phyloP scores from a whole-genome alignment of 2,797 vertebrate genomes.

The Aphelocoma californica region DNA sequence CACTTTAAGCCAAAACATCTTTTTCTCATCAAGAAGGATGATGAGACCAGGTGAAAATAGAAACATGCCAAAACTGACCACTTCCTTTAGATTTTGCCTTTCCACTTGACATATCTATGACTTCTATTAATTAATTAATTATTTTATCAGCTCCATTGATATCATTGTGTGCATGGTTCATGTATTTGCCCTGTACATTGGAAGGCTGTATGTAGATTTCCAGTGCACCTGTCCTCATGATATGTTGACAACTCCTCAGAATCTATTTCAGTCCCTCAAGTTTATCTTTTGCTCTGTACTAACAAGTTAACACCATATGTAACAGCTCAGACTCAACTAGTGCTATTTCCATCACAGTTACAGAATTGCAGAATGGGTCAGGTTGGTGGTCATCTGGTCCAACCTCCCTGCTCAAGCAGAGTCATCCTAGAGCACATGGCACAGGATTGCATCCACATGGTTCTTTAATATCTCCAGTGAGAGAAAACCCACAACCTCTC shows the following conservation, averaged over 20 bases:
- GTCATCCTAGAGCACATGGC: not conserved
- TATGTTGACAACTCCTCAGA: not conserved
- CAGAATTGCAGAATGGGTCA: not conserved
- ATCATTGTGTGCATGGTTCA: fast-evolving
- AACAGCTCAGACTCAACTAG: not conserved
- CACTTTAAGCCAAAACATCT: not conserved
- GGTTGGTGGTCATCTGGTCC: not conserved
- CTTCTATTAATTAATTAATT: not conserved
- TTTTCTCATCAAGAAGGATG: not conserved
- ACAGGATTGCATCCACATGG: not conserved
- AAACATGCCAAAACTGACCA: not conserved
- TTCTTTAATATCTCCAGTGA: not conserved
- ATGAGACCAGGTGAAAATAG: not conserved
- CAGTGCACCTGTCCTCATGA: not conserved
- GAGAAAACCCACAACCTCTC: not conserved
- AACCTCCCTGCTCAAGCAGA: not conserved
- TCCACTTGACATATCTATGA: not conserved
- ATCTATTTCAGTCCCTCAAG: not conserved
- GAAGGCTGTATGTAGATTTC: not conserved
- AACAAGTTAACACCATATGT: not conserved
- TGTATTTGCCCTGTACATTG: not conserved
- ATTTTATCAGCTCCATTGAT: not conserved
- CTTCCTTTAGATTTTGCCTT: not conserved
- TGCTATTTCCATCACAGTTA: not conserved
- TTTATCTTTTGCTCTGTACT: not conserved